These are phyloP conservation scores for Tipula helvola DNA, from an alignment of 2,888 invertebrate species.

Conservation along the genomic window DNA sequence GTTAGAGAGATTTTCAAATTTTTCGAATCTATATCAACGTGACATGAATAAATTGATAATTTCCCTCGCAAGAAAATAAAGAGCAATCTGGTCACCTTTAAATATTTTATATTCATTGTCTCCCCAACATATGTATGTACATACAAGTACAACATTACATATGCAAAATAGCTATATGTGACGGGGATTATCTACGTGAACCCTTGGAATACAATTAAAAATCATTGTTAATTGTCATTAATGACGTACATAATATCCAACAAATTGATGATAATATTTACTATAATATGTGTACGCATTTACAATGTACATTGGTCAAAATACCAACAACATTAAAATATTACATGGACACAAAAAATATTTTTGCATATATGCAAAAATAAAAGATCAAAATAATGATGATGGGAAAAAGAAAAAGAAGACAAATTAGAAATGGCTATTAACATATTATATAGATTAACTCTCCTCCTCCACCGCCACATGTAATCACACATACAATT, in stretches of 20 bases:
- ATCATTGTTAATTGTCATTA: constrained; percentile 4
- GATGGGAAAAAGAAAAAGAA: background rate
- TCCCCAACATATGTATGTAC: background rate
- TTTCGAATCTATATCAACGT: background rate
- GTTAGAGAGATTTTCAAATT: background rate
- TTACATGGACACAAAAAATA: background rate
- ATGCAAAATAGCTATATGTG: background rate
- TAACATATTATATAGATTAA: background rate
- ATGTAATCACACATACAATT: background rate
- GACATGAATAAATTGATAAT: background rate
- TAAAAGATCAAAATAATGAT: background rate
- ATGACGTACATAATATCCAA: background rate
- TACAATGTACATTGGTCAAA: background rate
- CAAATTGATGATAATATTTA: background rate
- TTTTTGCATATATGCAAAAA: background rate
- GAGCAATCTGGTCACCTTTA: background rate
- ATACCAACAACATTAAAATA: background rate
- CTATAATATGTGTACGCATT: background rate
- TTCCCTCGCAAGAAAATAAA: background rate
- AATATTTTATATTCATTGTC: background rate
- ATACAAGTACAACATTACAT: background rate
- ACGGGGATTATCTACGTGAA: constrained; percentile 4
- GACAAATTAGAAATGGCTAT: background rate
- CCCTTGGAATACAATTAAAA: background rate
- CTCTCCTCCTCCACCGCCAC: background rate